phyloP scores from a whole-genome alignment of 2,888 invertebrate genomes.

The Blastobasis adustella region DNA sequence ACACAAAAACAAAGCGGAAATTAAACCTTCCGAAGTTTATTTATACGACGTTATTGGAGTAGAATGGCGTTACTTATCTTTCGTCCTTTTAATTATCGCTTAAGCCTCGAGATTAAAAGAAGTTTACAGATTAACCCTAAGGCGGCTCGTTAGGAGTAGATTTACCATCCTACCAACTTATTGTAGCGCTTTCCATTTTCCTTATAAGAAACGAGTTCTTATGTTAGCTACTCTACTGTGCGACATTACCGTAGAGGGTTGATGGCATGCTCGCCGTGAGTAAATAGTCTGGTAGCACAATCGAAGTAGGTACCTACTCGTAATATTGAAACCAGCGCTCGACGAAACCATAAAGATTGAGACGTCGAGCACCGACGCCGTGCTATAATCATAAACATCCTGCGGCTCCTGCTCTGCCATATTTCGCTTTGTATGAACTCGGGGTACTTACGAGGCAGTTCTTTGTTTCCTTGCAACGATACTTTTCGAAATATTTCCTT shows the following conservation, averaged over 20 bases:
- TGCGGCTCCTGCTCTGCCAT: constrained; percentile 45
- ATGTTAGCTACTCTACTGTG: no score
- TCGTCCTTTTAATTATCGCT: constrained; percentile 16
- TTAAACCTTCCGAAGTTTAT: constrained; percentile 28
- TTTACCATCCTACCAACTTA: constrained; percentile 22
- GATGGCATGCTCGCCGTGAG: background rate
- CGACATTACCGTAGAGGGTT: background rate
- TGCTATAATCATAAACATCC: constrained; percentile 68
- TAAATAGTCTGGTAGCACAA: constrained; percentile 4
- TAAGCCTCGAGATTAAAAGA: constrained; percentile 17
- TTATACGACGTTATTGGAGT: constrained; percentile 24
- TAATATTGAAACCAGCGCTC: constrained; percentile 39
- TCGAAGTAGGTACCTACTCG: constrained; percentile 9
- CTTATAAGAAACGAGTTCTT: background rate
- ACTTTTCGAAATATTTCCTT: constrained; percentile 67
- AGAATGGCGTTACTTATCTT: constrained; percentile 34
- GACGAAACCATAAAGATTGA: constrained; percentile 51
- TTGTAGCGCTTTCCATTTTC: constrained; percentile 4
- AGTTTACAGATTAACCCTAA: constrained; percentile 27
- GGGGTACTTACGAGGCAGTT: constrained; percentile 48
- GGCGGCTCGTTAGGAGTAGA: constrained; percentile 28
- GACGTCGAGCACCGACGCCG: constrained; percentile 51
- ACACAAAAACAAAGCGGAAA: constrained; percentile 27
- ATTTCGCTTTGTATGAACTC: constrained; percentile 66
- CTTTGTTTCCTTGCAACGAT: constrained; percentile 67